Evolutionary conservation across 2,113 vertebrate species (phyloP).

Genomic region (Saccopteryx bilineata): DNA sequence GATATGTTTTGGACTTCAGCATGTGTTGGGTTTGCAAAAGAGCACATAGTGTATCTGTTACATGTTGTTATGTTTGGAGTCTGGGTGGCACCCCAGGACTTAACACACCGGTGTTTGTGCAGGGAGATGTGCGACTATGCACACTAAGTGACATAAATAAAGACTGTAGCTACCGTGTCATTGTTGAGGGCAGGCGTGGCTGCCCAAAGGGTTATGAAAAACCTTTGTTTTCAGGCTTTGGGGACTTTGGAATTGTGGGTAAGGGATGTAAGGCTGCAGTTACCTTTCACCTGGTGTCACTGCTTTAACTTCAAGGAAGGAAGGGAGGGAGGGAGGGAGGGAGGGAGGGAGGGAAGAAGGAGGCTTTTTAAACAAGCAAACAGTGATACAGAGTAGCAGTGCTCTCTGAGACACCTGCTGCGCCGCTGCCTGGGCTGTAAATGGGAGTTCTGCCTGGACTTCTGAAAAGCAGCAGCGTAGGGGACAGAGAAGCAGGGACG

Average conservation of each 20-base stretch:
- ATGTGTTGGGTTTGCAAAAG: background rate
- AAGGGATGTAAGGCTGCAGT: background rate
- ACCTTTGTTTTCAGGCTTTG: background rate
- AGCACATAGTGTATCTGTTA: background rate
- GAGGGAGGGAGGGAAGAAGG: too few species aligned
- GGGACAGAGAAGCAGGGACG: background rate
- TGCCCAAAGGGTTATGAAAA: background rate
- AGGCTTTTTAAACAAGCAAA: background rate
- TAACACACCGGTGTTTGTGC: background rate
- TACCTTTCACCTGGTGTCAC: background rate
- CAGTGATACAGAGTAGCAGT: background rate
- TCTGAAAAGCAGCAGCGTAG: background rate
- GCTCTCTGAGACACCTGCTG: rapidly evolving
- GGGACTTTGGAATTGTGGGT: background rate
- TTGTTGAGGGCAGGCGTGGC: background rate
- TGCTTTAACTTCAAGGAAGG: background rate
- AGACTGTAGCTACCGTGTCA: rapidly evolving
- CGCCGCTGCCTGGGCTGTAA: too few species aligned
- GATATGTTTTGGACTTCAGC: background rate
- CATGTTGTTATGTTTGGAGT: rapidly evolving
- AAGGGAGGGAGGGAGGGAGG: background rate
- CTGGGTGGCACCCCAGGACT: background rate
- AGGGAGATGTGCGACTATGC: background rate
- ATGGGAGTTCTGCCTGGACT: too few species aligned
- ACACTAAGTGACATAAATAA: background rate